phyloP scores from a whole-genome alignment of 2,797 vertebrate genomes.

The Eupleurogrammus muticus region DNA sequence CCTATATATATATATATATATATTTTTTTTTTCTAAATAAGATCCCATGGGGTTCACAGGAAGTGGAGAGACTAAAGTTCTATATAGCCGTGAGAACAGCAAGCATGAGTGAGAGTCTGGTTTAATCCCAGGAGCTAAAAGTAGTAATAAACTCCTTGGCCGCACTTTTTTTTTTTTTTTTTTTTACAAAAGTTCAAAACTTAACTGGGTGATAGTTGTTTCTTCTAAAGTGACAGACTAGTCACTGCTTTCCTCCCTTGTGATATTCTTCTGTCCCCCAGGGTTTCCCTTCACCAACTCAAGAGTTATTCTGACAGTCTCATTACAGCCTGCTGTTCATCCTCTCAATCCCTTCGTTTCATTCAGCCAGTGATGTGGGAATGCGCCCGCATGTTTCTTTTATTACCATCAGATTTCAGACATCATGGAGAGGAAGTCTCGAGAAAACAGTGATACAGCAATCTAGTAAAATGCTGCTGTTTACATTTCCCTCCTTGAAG shows the following conservation, averaged over 20 bases:
- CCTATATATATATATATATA: no score
- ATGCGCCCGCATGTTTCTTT: conserved; percentile 18
- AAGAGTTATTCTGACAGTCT: conserved; percentile 2
- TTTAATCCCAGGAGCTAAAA: conserved; percentile 53
- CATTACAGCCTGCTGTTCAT: conserved; percentile 3
- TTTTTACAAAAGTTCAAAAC: conserved; percentile 26
- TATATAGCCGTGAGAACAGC: neutral
- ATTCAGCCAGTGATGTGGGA: conserved; percentile 20
- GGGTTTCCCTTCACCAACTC: neutral
- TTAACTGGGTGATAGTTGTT: neutral
- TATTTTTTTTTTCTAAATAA: no score
- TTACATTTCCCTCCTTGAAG: conserved; percentile 69
- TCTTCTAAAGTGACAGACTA: neutral
- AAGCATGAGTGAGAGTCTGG: conserved; percentile 47
- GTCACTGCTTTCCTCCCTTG: neutral
- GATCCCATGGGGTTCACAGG: no score
- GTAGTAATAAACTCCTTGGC: conserved; percentile 37
- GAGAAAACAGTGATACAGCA: conserved; percentile 41
- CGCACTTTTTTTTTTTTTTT: conserved; percentile 4
- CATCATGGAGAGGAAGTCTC: conserved; percentile 41
- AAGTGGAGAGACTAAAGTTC: no score
- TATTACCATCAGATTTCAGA: conserved; percentile 34
- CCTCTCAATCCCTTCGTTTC: neutral
- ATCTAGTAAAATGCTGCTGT: conserved; percentile 60
- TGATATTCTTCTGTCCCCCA: neutral